A percentile compares a stretch with the other conserved stretches of the same genome.
phyloP scores from a whole-genome alignment of 2,888 invertebrate species.

The Chrysolina americana region DNA sequence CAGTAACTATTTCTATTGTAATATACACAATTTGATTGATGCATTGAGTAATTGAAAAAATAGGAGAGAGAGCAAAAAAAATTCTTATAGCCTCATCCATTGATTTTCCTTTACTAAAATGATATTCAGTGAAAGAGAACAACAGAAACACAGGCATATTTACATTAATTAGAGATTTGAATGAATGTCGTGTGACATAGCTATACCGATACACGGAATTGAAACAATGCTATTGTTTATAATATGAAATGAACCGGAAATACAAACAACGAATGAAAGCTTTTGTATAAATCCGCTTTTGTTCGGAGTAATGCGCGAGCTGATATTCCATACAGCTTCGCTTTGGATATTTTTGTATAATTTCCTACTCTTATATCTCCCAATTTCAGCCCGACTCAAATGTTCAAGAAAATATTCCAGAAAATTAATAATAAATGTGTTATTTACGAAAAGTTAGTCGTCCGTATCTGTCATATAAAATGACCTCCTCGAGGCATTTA shows the following conservation, averaged over 20 bases:
- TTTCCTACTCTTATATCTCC: neutral
- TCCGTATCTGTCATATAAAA: neutral
- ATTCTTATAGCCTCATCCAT: too few species aligned
- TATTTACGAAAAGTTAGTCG: neutral
- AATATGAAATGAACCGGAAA: neutral
- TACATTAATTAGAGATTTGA: neutral
- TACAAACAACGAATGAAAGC: neutral
- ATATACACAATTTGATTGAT: too few species aligned
- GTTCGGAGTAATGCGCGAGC: neutral
- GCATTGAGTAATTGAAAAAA: too few species aligned
- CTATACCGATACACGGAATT: neutral
- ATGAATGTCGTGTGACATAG: neutral
- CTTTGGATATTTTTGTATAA: slow-evolving; percentile 15
- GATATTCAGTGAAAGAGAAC: neutral
- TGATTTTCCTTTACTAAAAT: too few species aligned
- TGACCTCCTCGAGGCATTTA: neutral
- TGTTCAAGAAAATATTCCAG: neutral
- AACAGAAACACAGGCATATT: neutral
- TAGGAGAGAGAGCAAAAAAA: too few species aligned
- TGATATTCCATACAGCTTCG: slow-evolving; percentile 1
- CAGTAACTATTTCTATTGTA: too few species aligned
- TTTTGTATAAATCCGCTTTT: neutral
- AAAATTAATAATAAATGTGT: neutral
- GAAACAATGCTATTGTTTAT: neutral
- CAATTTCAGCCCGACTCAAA: neutral